These are phyloP conservation scores for Capitella teleta DNA, from an alignment of 1,140 invertebrate species.

Conservation along the genomic window DNA sequence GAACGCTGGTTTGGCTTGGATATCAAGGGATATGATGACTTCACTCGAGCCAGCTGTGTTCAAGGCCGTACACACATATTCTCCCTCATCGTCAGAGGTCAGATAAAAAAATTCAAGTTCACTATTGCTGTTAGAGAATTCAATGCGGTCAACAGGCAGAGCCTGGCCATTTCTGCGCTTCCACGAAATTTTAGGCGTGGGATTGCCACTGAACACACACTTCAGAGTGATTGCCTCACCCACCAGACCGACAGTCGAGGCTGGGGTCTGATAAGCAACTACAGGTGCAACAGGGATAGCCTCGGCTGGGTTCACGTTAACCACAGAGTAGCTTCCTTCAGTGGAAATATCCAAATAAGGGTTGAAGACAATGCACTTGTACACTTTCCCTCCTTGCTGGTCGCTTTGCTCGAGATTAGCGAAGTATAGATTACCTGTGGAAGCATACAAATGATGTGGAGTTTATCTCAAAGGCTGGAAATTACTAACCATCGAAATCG, in stretches of 20 bases:
- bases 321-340: no score
- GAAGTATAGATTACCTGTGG: no score
- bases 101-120: background rate
- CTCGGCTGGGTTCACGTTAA: no score
- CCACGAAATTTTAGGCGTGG: background rate
- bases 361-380: no score
- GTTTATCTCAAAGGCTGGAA: no score
- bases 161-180: background rate
- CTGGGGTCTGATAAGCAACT: background rate
- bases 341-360: no score
- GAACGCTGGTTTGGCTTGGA: background rate
- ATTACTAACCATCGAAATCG: background rate
- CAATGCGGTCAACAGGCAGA: background rate
- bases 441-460: no score
- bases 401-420: no score
- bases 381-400: no score
- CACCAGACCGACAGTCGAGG: background rate
- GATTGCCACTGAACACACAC: constrained; percentile 8
- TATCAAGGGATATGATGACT: background rate
- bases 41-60: background rate
- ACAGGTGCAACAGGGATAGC: no score
- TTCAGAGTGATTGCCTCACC: background rate
- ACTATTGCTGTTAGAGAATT: no score
- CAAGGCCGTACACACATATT: background rate
- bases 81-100: background rate